Conservation (phyloP, 2,888 invertebrate species). For the Tiliacea aurago region DNA sequence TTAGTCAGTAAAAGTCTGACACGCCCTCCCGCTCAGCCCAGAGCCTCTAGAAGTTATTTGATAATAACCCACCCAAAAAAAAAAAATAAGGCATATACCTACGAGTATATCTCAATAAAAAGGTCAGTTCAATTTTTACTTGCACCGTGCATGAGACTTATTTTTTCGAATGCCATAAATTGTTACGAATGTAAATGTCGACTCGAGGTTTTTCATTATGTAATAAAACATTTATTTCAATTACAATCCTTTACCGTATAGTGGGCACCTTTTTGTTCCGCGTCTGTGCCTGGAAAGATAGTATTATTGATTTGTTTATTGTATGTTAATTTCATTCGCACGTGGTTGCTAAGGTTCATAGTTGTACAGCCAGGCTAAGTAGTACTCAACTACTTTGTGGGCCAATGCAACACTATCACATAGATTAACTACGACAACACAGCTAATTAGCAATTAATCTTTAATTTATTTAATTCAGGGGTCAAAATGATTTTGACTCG, state of each 20-base stretch:
- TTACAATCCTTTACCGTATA: not conserved
- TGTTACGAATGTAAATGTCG: not conserved
- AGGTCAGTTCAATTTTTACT: not conserved
- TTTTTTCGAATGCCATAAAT: not conserved
- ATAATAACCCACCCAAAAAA: too few species aligned
- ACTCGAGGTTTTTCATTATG: too few species aligned
- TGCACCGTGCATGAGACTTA: not conserved
- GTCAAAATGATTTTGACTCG: slow-evolving; percentile 2
- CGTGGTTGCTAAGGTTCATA: not conserved
- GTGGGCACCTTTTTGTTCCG: not conserved
- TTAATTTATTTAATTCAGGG: not conserved
- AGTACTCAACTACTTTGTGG: too few species aligned
- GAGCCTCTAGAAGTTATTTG: too few species aligned
- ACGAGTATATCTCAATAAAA: not conserved
- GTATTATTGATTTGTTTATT: not conserved
- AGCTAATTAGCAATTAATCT: not conserved
- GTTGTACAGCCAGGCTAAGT: not conserved
- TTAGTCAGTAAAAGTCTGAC: too few species aligned
- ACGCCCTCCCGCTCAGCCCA: too few species aligned
- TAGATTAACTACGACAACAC: not conserved
- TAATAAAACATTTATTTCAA: too few species aligned
- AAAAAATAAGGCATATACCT: too few species aligned
- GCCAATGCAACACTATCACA: not conserved
- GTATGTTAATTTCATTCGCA: not conserved
- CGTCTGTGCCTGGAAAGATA: not conserved